A percentile compares a stretch with the other conserved stretches of the same genome.
These are phyloP conservation scores for Eledona agricola DNA, from an alignment of 2,888 invertebrate species.

Conservation along the genomic window DNA sequence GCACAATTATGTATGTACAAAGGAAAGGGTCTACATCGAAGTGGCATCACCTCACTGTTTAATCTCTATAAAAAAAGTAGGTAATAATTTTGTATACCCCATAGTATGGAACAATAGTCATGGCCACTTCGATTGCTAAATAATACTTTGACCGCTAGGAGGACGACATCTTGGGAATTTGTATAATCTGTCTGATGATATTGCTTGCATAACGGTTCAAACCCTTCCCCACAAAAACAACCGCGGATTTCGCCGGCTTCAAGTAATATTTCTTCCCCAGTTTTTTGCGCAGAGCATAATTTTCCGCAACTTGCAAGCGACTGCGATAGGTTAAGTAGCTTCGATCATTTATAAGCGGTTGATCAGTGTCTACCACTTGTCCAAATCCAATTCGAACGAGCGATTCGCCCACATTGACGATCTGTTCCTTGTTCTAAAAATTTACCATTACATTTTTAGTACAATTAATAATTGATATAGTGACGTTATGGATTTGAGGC, in stretches of 20 bases:
- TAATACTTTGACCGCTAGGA: constrained; percentile 52
- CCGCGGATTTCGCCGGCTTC: constrained; percentile 55
- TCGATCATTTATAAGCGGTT: constrained; percentile 61
- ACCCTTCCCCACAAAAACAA: constrained; percentile 39
- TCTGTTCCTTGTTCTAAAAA: constrained; percentile 54
- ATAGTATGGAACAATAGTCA: constrained; percentile 48
- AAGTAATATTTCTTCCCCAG: constrained; percentile 65
- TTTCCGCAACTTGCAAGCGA: constrained; percentile 61
- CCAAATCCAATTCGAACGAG: constrained; percentile 73
- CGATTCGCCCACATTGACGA: constrained; percentile 65
- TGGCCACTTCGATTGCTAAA: constrained; percentile 47
- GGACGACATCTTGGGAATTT: constrained; percentile 35
- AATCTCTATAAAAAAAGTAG: constrained; percentile 48
- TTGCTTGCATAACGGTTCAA: constrained; percentile 31
- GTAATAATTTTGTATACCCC: constrained; percentile 51
- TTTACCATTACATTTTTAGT: not conserved
- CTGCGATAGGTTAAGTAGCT: constrained; percentile 59
- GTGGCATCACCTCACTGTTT: not conserved
- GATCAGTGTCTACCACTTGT: constrained; percentile 76
- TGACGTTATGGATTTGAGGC: constrained; percentile 53
- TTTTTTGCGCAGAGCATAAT: constrained; percentile 61
- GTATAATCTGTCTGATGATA: constrained; percentile 32
- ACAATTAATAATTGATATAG: constrained; percentile 23
- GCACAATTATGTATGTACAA: no score
- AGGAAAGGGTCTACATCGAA: no score